Evolutionary conservation across 2,113 vertebrate species (phyloP).

Genomic region (Taxidea taxus): DNA sequence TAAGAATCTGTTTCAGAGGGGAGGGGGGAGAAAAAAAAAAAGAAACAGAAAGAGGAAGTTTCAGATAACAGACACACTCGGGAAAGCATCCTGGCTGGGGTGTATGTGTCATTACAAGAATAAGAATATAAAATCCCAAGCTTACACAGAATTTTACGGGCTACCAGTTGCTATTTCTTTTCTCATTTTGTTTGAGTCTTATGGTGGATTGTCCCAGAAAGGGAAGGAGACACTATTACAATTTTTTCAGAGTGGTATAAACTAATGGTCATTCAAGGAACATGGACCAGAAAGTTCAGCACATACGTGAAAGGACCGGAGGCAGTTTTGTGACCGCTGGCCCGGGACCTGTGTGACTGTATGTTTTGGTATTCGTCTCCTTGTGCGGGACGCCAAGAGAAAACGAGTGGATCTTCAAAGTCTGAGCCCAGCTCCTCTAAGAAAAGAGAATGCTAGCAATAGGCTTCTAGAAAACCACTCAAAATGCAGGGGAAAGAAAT

Average conservation of each 20-base stretch:
- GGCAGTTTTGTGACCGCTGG: background rate
- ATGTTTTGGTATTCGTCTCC: background rate
- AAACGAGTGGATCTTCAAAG: background rate
- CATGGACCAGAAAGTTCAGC: background rate
- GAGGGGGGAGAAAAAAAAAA: background rate
- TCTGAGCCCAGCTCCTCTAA: background rate
- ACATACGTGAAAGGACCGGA: background rate
- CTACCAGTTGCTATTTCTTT: background rate
- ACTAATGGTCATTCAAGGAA: background rate
- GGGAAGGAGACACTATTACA: background rate
- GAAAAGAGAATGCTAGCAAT: background rate
- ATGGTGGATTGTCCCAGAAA: background rate
- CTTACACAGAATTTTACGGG: background rate
- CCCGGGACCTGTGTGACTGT: background rate
- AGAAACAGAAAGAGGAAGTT: background rate
- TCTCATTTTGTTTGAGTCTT: constrained; percentile 21
- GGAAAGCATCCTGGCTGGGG: background rate
- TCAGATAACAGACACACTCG: background rate
- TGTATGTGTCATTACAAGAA: background rate
- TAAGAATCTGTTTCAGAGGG: background rate
- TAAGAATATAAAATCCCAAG: background rate
- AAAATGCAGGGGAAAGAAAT: background rate
- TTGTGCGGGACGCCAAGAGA: background rate
- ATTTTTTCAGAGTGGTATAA: background rate
- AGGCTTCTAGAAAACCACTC: background rate